phyloP scores from a whole-genome alignment of 2,113 vertebrate genomes.

The Lynx canadensis region DNA sequence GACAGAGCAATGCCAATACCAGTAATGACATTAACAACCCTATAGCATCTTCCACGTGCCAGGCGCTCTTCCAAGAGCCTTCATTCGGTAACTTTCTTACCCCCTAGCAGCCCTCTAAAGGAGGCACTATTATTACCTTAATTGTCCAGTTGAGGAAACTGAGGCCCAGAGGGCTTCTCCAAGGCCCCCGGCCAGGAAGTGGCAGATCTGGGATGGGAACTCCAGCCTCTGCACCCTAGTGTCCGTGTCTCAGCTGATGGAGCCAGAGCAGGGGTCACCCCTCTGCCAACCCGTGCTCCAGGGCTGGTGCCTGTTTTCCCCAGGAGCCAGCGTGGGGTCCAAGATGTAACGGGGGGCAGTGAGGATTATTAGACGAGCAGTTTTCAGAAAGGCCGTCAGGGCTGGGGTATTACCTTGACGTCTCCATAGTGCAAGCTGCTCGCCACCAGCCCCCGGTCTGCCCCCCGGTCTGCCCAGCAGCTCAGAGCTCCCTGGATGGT shows the following conservation, averaged over 20 bases:
- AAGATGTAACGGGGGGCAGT: not conserved
- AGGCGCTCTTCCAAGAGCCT: not conserved
- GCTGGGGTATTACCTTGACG: accelerated
- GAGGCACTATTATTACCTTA: not conserved
- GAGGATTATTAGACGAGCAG: not conserved
- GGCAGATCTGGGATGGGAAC: not conserved
- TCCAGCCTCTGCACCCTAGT: not conserved
- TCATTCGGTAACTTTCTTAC: not conserved
- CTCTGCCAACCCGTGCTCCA: not conserved
- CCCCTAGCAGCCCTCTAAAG: not conserved
- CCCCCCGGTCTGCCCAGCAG: not conserved
- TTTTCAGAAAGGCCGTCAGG: not conserved
- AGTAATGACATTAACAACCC: accelerated
- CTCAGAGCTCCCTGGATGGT: not conserved
- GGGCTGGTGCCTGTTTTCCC: not conserved
- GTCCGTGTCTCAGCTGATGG: not conserved
- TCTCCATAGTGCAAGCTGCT: accelerated
- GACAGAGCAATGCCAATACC: accelerated
- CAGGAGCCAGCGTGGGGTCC: not conserved
- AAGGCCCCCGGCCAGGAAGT: not conserved
- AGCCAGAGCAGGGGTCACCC: not conserved
- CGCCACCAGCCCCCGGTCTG: not conserved
- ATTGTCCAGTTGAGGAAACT: not conserved
- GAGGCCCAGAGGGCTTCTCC: not conserved
- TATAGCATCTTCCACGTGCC: accelerated